Conservation (phyloP, 1,140 invertebrate genomes). For the Eupristina koningsbergeri region DNA sequence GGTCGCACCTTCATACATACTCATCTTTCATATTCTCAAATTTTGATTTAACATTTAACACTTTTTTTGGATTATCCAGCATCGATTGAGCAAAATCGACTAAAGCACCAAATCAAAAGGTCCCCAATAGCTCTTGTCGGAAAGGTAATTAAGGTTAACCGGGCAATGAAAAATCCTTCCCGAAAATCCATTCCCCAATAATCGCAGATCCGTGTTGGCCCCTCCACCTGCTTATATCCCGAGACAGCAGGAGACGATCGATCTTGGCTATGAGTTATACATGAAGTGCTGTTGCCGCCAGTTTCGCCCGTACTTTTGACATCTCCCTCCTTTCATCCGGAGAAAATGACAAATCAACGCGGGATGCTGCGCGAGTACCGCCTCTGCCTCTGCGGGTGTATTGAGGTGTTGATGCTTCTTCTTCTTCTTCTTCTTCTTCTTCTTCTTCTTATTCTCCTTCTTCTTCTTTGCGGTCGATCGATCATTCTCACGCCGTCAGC, state of each 20-base stretch:
- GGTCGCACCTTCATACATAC: too few relatives aligned
- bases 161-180: not conserved
- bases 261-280: not conserved
- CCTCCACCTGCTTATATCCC: not conserved
- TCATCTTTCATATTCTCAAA: too few relatives aligned
- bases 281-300: not conserved
- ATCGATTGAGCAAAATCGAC: not conserved
- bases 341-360: slow-evolving; percentile 41
- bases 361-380: not conserved
- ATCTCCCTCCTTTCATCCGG: not conserved
- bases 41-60: too few relatives aligned
- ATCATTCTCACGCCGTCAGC: slow-evolving; percentile 17
- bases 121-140: too few relatives aligned
- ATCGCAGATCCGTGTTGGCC: not conserved
- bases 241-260: not conserved
- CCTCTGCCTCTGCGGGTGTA: not conserved
- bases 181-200: not conserved
- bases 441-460: too few relatives aligned
- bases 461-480: slow-evolving; percentile 18
- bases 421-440: too few relatives aligned
- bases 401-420: not conserved
- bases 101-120: too few relatives aligned
- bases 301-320: slow-evolving; percentile 14
- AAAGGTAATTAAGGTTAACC: not conserved
- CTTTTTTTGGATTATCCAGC: too few relatives aligned